Evolutionary conservation across 35 echinoderm and acorn worm species (phyloP), one percentile per base, ranked within the genome.

Genomic region (Heliocidaris tuberculata): DNA sequence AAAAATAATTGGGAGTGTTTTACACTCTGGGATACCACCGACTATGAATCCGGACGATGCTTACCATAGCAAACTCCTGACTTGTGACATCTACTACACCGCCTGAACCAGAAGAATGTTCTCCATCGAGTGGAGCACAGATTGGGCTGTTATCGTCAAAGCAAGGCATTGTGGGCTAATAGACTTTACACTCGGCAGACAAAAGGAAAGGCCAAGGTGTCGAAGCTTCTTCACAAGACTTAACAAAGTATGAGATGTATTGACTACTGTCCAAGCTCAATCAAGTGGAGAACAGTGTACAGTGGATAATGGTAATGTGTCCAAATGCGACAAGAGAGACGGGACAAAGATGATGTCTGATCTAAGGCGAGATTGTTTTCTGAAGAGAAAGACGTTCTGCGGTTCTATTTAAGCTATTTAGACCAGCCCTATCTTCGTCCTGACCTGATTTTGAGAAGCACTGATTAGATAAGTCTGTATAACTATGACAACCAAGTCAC

Each of bases 1-100:
- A 86, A 4, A 32, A 17, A 2, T 15, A 30, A 9, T 12, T 32
- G 9, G 6, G 27, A 32, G 31, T 8, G 9, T 19, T 30, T 29
- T 9, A 86, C 85, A n/a, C 85, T 8, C 9, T 7, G 8, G 31
- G 31, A 30, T 86, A 86, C 24, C 9, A 17, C 27, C 13, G 9
- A 30, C n/a, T 13, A 13, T 5, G 12, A 8, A 7, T 9, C 85
- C 10, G 21, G n/a, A 30, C 6, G 9, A 32, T 35, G 31, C 87
- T 89, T n/a, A 89, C 87, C 87, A 89, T 89, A 48, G 87, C 87
- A 89, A 42, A 89, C 31, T 19, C 87, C 7, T 89, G 29, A n/a
- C 29, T 7, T 15, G 87, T 47, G 47, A 89, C 87, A 13, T 89
- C 31, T 17, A 89, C 32, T 3, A 89, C 47, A 89, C 87, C 31